Evolutionary conservation across 2,113 vertebrate genomes (phyloP), one percentile per base, ranked within the genome.

Genomic region (Ceyx margarethae): DNA sequence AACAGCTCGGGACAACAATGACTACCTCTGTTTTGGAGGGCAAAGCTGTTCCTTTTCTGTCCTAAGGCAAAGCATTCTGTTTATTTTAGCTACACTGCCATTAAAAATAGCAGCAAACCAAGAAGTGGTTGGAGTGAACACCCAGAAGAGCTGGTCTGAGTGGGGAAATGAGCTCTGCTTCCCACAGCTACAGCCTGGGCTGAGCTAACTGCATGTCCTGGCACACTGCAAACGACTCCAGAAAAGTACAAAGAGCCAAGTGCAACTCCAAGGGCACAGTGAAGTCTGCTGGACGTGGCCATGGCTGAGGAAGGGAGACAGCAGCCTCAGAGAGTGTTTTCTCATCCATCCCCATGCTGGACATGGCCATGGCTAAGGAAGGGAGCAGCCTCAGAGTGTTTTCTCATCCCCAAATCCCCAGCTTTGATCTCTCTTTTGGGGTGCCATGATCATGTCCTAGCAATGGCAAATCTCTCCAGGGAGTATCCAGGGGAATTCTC

Each of bases 51-150:
- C n/a, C 66, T 80, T 87, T 83, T 57, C 42, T 83, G 4, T 76
- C 78, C 69, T 45, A 94, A 94, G 76, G n/a, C 53, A 40, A 40
- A 86, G 45, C 6, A 25, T 91, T 93, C 84, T 73, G 62, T 93
- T 90, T 94, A 65, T 94, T 86, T 95, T 79, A 91, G 62, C 77
- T 76, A 75, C 15, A 46, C 15, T 84, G 35, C 58, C 62, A 88
- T 73, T 89, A 94, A 95, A 95, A 96, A 91, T 54, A 95, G 50
- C 42, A 91, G 74, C 54, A 90, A 91, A 91, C 69, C 33, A 22
- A 93, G 80, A 86, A 94, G 81, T 35, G 69, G 93, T 93, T 81
- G 72, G 73, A 81, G 28, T 22, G 65, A 95, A 94, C 50, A 43
- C 53, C 84, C 28, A 75, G 42, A 78, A 86, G 68, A 94, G 90